Conservation (phyloP, 2,797 vertebrate genomes). For the Geotrypetes seraphini region DNA sequence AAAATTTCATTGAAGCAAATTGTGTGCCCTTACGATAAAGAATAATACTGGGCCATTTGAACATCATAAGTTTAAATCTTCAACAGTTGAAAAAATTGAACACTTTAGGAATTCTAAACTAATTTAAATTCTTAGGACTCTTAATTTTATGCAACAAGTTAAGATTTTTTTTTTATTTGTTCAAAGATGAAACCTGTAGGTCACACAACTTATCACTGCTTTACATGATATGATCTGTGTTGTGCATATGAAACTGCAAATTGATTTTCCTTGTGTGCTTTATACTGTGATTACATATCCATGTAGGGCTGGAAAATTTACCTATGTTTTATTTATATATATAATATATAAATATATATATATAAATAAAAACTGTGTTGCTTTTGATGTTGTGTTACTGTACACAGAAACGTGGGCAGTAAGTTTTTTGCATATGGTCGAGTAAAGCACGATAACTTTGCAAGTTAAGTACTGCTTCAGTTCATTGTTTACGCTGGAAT, state of each 20-base stretch:
- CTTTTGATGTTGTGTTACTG: conserved; percentile 73
- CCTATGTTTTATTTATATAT: too few relatives aligned
- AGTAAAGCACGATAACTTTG: too few relatives aligned
- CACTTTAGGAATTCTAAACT: conserved; percentile 48
- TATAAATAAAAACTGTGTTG: conserved; percentile 64
- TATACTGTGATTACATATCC: too few relatives aligned
- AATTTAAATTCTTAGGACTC: conserved; percentile 33
- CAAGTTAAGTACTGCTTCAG: too few relatives aligned
- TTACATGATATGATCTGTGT: conserved; percentile 67
- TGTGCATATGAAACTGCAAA: conserved; percentile 35
- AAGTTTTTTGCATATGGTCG: too few relatives aligned
- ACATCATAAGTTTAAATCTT: conserved; percentile 22
- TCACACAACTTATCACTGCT: conserved; percentile 40
- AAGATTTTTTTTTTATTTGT: conserved; percentile 27
- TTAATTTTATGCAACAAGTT: too few relatives aligned
- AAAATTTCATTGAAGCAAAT: too few relatives aligned
- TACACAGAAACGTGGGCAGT: too few relatives aligned
- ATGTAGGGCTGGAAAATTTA: too few relatives aligned
- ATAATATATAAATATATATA: too few relatives aligned
- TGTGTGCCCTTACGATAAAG: conserved; percentile 27
- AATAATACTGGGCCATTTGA: conserved; percentile 11
- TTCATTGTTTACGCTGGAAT: too few relatives aligned
- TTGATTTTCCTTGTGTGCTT: too few relatives aligned
- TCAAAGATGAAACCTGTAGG: conserved; percentile 4
- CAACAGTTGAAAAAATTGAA: conserved; percentile 42